Conservation (phyloP, 2,113 vertebrate species). For the Corythoichthys haematopterus region DNA sequence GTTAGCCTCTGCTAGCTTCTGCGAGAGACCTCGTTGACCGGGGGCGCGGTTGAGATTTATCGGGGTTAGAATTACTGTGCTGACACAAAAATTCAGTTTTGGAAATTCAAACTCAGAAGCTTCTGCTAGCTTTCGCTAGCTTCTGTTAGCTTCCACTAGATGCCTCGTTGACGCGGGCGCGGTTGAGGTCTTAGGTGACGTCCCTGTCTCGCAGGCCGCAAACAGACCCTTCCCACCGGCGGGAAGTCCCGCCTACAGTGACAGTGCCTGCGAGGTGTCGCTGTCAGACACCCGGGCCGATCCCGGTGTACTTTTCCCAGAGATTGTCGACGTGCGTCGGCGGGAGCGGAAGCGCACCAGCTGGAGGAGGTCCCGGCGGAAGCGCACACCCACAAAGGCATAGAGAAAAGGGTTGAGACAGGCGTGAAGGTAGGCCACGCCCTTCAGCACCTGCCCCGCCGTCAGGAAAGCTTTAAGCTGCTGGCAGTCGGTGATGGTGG, state of each 20-base stretch:
- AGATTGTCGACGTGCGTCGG: slow-evolving; percentile 7
- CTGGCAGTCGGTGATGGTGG: slow-evolving; percentile 58
- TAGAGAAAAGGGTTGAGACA: slow-evolving; percentile 88
- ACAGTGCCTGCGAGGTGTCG: slow-evolving; percentile 67
- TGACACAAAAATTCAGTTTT: too few relatives aligned
- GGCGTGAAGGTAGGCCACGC: slow-evolving; percentile 80
- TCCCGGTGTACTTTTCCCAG: slow-evolving; percentile 20
- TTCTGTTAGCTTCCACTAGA: too few relatives aligned
- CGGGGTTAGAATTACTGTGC: too few relatives aligned
- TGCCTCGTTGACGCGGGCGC: too few relatives aligned
- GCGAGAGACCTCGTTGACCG: too few relatives aligned
- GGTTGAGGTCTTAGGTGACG: too few relatives aligned
- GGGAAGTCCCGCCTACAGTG: slow-evolving; percentile 54
- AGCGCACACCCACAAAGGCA: slow-evolving; percentile 79
- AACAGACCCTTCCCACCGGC: neutral
- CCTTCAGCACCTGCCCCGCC: slow-evolving; percentile 74
- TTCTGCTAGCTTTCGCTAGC: too few relatives aligned
- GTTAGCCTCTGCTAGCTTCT: too few relatives aligned
- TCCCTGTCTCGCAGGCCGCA: too few relatives aligned
- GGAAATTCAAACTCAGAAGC: too few relatives aligned
- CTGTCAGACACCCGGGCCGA: slow-evolving; percentile 61
- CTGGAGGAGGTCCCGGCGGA: slow-evolving; percentile 69
- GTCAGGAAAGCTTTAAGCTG: slow-evolving; percentile 55
- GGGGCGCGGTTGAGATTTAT: too few relatives aligned
- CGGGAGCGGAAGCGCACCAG: slow-evolving; percentile 49